Evolutionary conservation across 2,113 vertebrate species (phyloP), one percentile per base, ranked within the genome.

Genomic region (Carettochelys insculpta): DNA sequence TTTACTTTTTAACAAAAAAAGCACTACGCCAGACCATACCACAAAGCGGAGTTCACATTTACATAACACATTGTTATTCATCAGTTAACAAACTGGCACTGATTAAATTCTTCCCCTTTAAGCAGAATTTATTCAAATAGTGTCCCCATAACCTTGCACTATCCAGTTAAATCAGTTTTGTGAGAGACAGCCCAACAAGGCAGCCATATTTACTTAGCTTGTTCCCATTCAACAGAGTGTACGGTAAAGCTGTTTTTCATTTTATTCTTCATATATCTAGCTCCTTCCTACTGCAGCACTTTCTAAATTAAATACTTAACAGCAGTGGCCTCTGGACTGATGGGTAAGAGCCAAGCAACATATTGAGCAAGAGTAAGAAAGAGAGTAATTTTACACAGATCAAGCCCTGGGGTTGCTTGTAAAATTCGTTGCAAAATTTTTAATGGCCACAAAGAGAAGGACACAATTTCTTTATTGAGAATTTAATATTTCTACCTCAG

Each of bases 101-200:
- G 81, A 92, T 96, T 93, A 68, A 75, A 75, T 75, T 45, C 22
- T 27, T 45, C 12, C 24, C 12, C 25, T 75, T 75, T 45, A 94
- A 90, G 87, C 76, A 95, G 78, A 93, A 96, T 95, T 95, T 93
- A 95, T 96, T 80, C 84, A 91, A 91, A 77, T 90, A 77, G 65
- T 93, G 51, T 84, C 61, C 87, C 95, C 95, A 97, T 95, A 94
- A 95, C 90, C 92, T 95, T 94, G 90, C 90, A 78, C 51, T 95
- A 80, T 87, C 90, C 95, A 52, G 87, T 80, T 94, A 93, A 93
- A 96, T 94, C 91, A 86, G 85, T 89, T 93, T 94, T 89, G 80
- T 90, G 81, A 20, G 94, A 73, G 24, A 80, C 61, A 95, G 41
- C 81, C 61, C 90, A 95, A 78, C 83, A 94, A 92, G 89, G 88